These are phyloP conservation scores for Ianthella basta DNA, from an alignment of 37 sponge, comb jelly and placozoan genomes.

Conservation along the genomic window DNA sequence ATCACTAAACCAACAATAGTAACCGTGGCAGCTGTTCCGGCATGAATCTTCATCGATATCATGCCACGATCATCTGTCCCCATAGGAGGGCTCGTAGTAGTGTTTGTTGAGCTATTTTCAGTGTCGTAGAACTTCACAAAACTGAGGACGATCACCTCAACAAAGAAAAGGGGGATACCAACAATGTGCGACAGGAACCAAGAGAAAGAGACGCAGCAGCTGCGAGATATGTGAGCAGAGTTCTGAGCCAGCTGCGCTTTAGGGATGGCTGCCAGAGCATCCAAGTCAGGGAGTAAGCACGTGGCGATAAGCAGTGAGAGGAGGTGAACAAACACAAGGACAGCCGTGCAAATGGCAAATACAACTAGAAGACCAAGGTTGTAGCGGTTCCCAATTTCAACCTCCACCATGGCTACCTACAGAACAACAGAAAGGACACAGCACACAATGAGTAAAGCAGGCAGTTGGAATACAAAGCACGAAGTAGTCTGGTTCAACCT, in stretches of 20 bases:
- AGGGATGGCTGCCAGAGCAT: conserved; percentile 42
- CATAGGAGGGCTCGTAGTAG: no score
- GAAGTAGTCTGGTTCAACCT: no score
- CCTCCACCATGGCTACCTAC: conserved; percentile 82
- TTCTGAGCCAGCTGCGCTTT: conserved; percentile 39
- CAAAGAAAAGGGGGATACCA: conserved; percentile 62
- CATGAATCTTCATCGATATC: conserved; percentile 34
- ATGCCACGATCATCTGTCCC: no score
- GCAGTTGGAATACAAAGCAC: no score
- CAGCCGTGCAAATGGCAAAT: conserved; percentile 63
- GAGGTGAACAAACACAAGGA: conserved; percentile 74
- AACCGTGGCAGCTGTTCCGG: conserved; percentile 50
- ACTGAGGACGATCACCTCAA: conserved; percentile 58
- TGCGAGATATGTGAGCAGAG: conserved; percentile 18
- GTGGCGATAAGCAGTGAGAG: conserved; percentile 71
- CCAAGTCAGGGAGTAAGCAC: conserved; percentile 68
- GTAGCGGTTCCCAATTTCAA: conserved; percentile 29
- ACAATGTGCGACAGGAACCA: conserved; percentile 77
- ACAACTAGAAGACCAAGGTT: conserved; percentile 52
- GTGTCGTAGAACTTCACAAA: conserved; percentile 76
- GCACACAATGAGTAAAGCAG: neutral
- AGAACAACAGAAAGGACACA: neutral
- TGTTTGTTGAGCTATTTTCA: no score
- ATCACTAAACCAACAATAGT: neutral
- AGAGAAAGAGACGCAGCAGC: conserved; percentile 18